phyloP scores from a whole-genome alignment of 2,888 invertebrate species.

The Pseudococcus jackbeardsleyi region DNA sequence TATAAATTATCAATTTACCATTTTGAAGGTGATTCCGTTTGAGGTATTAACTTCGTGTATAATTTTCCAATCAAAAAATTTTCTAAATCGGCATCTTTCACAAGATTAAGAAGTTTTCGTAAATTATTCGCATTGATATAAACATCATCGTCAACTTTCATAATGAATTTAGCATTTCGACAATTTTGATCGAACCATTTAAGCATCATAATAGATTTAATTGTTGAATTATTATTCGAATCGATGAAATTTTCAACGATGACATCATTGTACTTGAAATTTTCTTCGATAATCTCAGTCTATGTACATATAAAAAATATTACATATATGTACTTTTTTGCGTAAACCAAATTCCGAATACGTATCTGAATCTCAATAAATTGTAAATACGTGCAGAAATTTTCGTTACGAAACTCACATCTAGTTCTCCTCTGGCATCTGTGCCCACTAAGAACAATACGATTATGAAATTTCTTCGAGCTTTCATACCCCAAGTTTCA shows the following conservation, averaged over 20 bases:
- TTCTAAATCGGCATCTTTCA: not conserved
- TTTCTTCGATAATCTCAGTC: slow-evolving; percentile 78
- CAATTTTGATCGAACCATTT: slow-evolving; percentile 85
- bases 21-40: slow-evolving; percentile 74
- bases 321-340: not conserved
- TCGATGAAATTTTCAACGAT: slow-evolving; percentile 88
- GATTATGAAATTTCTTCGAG: not conserved
- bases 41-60: not conserved
- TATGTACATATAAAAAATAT: slow-evolving; percentile 71
- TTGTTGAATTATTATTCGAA: slow-evolving; percentile 87
- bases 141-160: slow-evolving; percentile 91
- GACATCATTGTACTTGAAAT: slow-evolving; percentile 79
- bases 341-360: not conserved
- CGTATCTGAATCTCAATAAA: not conserved
- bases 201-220: slow-evolving; percentile 87
- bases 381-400: not conserved
- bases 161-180: slow-evolving; percentile 76
- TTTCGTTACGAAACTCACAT: not conserved
- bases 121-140: slow-evolving; percentile 78
- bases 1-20: slow-evolving; percentile 76
- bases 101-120: slow-evolving; percentile 74
- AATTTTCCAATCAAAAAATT: slow-evolving; percentile 26
- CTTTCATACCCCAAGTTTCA: slow-evolving; percentile 77
- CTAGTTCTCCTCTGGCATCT: not conserved
- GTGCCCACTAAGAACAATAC: not conserved